A percentile compares a stretch with the other conserved stretches of the same genome.
Evolutionary conservation across 2,113 vertebrate genomes (phyloP).

Genomic region (Cepphus grylle): DNA sequence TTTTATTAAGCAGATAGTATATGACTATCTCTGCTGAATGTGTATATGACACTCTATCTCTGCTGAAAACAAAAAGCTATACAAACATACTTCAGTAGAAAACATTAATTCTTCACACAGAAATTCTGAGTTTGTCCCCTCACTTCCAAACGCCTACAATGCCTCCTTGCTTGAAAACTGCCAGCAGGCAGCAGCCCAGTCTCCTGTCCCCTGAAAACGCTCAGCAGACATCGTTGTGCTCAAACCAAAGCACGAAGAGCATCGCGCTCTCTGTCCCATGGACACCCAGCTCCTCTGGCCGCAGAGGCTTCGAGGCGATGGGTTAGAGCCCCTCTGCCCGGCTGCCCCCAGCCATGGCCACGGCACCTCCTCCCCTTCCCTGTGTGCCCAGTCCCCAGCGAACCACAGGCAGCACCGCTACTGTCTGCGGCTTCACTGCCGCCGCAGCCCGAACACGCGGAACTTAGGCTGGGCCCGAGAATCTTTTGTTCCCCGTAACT

Average conservation of each 20-base stretch:
- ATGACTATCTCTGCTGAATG: background rate
- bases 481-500: background rate
- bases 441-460: background rate
- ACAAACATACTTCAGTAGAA: background rate
- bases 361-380: background rate
- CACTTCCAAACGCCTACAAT: background rate
- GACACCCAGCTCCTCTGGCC: background rate
- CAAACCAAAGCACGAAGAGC: background rate
- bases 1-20: rapidly evolving
- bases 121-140: background rate
- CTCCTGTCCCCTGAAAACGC: background rate
- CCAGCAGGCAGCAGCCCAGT: background rate
- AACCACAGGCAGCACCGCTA: background rate
- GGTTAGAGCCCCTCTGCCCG: no score
- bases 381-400: background rate
- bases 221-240: no score
- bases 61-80: background rate
- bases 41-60: background rate
- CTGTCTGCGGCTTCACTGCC: background rate
- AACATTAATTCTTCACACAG: background rate
- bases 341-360: background rate
- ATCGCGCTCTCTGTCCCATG: background rate
- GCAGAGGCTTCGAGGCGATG: background rate
- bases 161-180: background rate
- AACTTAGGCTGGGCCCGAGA: background rate